Evolutionary conservation across 2,797 vertebrate species (phyloP).

Genomic region (Clarias laeviceps): DNA sequence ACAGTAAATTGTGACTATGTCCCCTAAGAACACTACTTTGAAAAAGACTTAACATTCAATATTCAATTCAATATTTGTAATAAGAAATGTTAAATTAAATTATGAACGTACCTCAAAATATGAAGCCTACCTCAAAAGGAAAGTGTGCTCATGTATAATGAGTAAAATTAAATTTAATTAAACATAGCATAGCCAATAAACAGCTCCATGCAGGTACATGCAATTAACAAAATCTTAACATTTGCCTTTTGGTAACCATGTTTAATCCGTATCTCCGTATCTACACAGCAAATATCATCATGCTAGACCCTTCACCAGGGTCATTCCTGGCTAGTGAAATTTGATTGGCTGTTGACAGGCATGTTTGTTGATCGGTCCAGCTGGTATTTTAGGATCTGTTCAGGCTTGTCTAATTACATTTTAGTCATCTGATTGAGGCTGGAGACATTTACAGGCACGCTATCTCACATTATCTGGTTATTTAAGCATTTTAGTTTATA

Average conservation of each 20-base stretch:
- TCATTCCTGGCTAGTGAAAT: constrained; percentile 2
- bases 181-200: background rate
- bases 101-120: background rate
- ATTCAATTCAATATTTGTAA: background rate
- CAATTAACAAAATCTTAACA: background rate
- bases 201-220: background rate
- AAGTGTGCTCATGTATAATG: background rate
- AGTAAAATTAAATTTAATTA: too few species aligned
- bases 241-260: background rate
- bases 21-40: background rate
- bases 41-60: background rate
- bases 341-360: background rate
- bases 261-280: background rate
- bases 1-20: background rate
- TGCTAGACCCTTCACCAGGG: background rate
- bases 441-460: background rate
- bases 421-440: background rate
- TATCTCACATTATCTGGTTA: background rate
- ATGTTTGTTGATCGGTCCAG: background rate
- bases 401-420: background rate
- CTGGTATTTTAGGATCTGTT: background rate
- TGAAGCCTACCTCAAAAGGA: background rate
- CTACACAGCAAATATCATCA: background rate
- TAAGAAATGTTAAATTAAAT: background rate
- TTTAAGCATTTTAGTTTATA: background rate